Evolutionary conservation across 2,113 vertebrate species (phyloP), one percentile per base, ranked within the genome.

Genomic region (Nesogale talazaci): DNA sequence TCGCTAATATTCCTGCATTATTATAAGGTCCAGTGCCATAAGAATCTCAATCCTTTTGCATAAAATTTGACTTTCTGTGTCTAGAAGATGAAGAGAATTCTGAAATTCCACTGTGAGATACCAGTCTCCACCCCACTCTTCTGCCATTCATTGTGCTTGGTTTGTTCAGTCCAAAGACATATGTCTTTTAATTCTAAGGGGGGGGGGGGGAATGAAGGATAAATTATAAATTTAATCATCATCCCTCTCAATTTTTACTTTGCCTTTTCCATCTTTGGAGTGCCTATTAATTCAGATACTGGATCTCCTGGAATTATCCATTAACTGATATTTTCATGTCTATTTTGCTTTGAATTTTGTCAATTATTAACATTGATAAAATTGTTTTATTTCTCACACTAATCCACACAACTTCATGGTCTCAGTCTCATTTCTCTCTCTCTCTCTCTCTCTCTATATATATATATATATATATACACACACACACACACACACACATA

Each of bases 331-430:
- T 7, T 36, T 10, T 89, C 34, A 15, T 25, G 34, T 76, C 75
- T 77, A 40, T 83, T 94, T 70, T 93, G 87, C 65, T 34, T 78
- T n/a, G 4, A 27, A 59, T 59, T 76, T 74, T n/a, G 19, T 52
- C 27, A 72, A 69, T 70, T 61, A 82, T 81, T 76, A 82, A 83
- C 1, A 36, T 59, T 38, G 29, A 36, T 15, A 6, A n/a, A 79
- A 79, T 2, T 31, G 72, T 19, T 74, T 65, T 14, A 16, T 69
- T 65, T 46, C 42, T 79, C 92, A 36, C 12, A n/a, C 3, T 14
- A 52, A 52, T 40, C 20, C 46, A 36, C 22, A 22, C 11, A 69
- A 69, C 12, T 23, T 69, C 65, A n/a, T n/a, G 31, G 31, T 69
- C 14, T 69, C 65, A 69, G 65, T 69, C 12, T 69, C 31, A 23